phyloP scores from a whole-genome alignment of 2,113 vertebrate species.

The Ardeotis arabs region DNA sequence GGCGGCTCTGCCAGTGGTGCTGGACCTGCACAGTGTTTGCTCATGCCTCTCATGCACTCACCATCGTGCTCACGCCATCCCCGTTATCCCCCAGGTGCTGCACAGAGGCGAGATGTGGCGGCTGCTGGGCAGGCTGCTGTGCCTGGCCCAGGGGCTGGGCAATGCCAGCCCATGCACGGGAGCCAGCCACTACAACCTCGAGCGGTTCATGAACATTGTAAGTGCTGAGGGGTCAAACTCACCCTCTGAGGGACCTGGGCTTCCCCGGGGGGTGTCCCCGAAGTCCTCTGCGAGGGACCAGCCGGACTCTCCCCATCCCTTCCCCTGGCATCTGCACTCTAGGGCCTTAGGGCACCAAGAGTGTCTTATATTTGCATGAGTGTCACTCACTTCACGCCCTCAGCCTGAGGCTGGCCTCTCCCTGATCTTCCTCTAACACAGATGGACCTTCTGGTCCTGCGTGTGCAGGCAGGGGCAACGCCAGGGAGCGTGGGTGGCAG shows the following conservation, averaged over 20 bases:
- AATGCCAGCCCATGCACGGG: fast-evolving
- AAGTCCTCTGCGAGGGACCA: not conserved
- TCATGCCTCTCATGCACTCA: fast-evolving
- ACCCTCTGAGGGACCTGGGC: fast-evolving
- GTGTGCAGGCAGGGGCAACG: not conserved
- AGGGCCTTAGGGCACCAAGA: not conserved
- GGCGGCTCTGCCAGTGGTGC: fast-evolving
- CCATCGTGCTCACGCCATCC: not conserved
- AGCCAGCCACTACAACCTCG: fast-evolving
- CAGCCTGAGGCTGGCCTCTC: not conserved
- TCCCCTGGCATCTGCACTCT: not conserved
- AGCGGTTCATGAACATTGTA: not conserved
- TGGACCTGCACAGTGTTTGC: not conserved
- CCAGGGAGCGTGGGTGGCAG: fast-evolving
- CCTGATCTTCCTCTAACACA: not conserved
- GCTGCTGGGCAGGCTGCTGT: not conserved
- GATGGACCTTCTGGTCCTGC: not conserved
- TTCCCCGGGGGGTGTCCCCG: not conserved
- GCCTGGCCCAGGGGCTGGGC: not conserved
- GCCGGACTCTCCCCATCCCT: not conserved
- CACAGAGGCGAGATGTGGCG: not conserved
- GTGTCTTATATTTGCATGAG: fast-evolving
- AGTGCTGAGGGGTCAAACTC: not conserved
- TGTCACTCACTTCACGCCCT: not conserved
- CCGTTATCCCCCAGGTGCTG: fast-evolving